phyloP scores from a whole-genome alignment of 2,888 invertebrate genomes.

The Tanypteryx hageni region DNA sequence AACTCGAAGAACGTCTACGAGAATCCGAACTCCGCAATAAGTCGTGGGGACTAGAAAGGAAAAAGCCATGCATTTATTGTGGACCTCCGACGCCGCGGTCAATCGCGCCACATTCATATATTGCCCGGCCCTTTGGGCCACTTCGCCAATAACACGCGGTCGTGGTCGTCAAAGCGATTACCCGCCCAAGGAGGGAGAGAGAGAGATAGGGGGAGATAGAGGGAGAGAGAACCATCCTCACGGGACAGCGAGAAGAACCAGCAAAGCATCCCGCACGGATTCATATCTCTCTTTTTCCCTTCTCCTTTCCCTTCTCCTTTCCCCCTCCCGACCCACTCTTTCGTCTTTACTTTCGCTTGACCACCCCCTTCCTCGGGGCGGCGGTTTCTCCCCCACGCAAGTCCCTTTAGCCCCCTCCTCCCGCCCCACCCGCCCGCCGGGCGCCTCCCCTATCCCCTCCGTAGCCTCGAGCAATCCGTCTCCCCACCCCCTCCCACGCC shows the following conservation, averaged over 20 bases:
- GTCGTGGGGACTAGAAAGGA: too few species aligned
- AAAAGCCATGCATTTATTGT: too few species aligned
- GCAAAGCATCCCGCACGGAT: neutral
- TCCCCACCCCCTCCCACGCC: neutral
- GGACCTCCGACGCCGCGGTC: too few species aligned
- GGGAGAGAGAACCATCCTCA: neutral
- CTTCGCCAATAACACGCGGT: too few species aligned
- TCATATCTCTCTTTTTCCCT: neutral
- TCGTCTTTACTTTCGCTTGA: neutral
- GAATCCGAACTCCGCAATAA: too few species aligned
- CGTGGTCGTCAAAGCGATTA: neutral
- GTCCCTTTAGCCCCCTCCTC: neutral
- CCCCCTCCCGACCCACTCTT: too few species aligned
- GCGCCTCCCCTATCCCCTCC: neutral
- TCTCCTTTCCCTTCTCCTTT: neutral
- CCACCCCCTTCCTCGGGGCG: neutral
- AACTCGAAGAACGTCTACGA: too few species aligned
- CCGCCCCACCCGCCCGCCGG: neutral
- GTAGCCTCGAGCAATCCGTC: neutral
- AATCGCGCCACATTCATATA: too few species aligned
- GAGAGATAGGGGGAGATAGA: neutral
- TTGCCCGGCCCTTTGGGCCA: too few species aligned
- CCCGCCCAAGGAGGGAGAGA: neutral
- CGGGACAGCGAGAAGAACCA: neutral
- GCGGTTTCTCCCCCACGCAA: neutral